Conservation (phyloP, 2,888 invertebrate species). For the Ernsta delagoae region DNA sequence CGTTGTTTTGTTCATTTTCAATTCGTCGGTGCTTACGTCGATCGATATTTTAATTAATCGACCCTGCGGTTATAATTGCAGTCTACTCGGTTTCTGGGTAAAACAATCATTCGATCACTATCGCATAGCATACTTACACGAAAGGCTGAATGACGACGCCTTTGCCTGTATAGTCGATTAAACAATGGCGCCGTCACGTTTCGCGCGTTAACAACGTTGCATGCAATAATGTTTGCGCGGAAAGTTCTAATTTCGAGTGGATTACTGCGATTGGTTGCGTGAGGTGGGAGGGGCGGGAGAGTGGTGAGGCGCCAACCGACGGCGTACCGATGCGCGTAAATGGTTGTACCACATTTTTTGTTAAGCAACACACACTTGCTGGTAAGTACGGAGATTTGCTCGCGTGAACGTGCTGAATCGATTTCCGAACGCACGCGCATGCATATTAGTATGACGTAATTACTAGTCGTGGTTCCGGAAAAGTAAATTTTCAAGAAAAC, state of each 20-base stretch:
- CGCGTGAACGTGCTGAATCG: slow-evolving; percentile 56
- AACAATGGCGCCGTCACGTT: slow-evolving; percentile 46
- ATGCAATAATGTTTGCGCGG: slow-evolving; percentile 58
- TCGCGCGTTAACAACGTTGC: slow-evolving; percentile 55
- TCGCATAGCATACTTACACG: slow-evolving; percentile 23
- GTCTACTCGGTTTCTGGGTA: slow-evolving; percentile 12
- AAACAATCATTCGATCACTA: slow-evolving; percentile 20
- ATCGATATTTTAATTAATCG: slow-evolving; percentile 26
- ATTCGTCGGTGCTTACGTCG: background rate
- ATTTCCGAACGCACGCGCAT: slow-evolving; percentile 46
- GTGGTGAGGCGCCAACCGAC: slow-evolving; percentile 57
- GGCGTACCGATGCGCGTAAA: slow-evolving; percentile 45
- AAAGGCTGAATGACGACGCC: slow-evolving; percentile 29
- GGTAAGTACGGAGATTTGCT: slow-evolving; percentile 56
- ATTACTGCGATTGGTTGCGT: slow-evolving; percentile 68
- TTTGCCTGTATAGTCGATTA: slow-evolving; percentile 37
- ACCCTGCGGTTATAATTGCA: slow-evolving; percentile 17
- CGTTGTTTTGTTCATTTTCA: background rate
- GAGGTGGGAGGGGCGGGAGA: slow-evolving; percentile 50
- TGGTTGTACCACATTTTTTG: slow-evolving; percentile 56
- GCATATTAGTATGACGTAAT: slow-evolving; percentile 46
- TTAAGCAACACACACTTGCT: slow-evolving; percentile 44
- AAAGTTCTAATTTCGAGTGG: slow-evolving; percentile 71
- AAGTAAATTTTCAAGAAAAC: slow-evolving; percentile 45
- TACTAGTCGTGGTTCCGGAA: slow-evolving; percentile 54